Base-by-base conservation (phyloP, 2,888 invertebrate species). In the Tenodera sinensis region DNA sequence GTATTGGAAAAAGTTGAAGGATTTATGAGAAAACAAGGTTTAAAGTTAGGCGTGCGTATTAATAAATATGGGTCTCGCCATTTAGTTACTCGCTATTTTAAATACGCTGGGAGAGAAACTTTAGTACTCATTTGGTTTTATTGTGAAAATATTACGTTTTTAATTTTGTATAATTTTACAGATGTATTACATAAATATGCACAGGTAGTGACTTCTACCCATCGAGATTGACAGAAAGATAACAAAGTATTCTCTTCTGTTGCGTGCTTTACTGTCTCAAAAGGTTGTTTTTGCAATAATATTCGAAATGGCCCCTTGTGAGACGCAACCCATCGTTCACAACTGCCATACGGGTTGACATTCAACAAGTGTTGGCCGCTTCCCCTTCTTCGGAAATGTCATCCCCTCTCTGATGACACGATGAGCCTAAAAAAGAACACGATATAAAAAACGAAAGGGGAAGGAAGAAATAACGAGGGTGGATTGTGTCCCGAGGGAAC, bases 351-450 rank as follows among this genome's bases (percentile, higher is more conserved):
- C 88, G 54, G 89, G 90, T 71, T 89, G 89, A 89, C 90, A 90
- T 89, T 88, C 90, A 90, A 90, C 90, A 90, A 90, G 90, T 90
- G 90, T 88, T 82, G 34, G 82, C 28, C 82, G 84, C 83, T 87
- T n/a, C 34, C 28, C 15, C 83, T 85, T 71, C 88, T 88, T 83
- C 83, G 89, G 88, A 88, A 89, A 90, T 90, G 90, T 90, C 90
- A 90, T 83, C 89, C 89, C 88, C 88, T 86, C 84, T 82, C 87
- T 81, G 47, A 81, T 54, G 89, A 83, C 82, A 85, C 83, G 54
- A 85, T 27, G 54, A 28, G 42, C 54, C 42, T 25, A 71, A 84
- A 47, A 87, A 90, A 88, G 83, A 90, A 88, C 83, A n/a, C 85
- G 89, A 89, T 86, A 90, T 88, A 90, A 90, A 89, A 89, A 85